phyloP scores from a whole-genome alignment of 2,797 vertebrate genomes.

The Kryptopterus vitreolus region DNA sequence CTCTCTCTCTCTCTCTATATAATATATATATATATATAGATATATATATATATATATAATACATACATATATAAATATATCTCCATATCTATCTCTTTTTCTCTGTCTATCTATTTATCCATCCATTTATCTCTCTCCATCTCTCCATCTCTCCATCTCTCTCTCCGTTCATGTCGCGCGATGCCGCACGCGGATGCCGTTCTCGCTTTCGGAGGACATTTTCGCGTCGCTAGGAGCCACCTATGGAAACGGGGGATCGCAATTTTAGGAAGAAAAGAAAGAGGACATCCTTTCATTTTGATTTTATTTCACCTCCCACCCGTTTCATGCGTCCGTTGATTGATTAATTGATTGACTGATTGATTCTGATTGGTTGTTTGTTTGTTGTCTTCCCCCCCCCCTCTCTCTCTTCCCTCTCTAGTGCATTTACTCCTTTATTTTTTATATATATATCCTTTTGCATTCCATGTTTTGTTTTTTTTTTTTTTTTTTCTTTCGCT shows the following conservation, averaged over 20 bases:
- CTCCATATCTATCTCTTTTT: not conserved
- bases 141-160: constrained; percentile 61
- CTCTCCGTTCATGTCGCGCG: constrained; percentile 75
- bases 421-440: constrained; percentile 8
- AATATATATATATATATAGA: too few species aligned
- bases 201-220: constrained; percentile 76
- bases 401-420: constrained; percentile 54
- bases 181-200: constrained; percentile 71
- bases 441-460: not conserved
- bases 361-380: constrained; percentile 47
- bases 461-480: not conserved
- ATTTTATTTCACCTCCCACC: constrained; percentile 51
- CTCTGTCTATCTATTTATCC: constrained; percentile 50
- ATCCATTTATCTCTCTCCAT: constrained; percentile 60
- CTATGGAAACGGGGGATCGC: constrained; percentile 82
- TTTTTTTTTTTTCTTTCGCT: not conserved
- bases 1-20: constrained; percentile 61
- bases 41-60: too few species aligned
- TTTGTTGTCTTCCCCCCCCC: constrained; percentile 49
- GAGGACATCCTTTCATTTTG: constrained; percentile 57
- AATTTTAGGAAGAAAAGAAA: constrained; percentile 81
- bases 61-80: too few species aligned
- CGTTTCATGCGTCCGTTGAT: constrained; percentile 48
- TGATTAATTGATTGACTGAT: constrained; percentile 34
- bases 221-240: constrained; percentile 73